These are phyloP conservation scores for Hycleus cichorii DNA, from an alignment of 1,140 invertebrate species.

Conservation along the genomic window DNA sequence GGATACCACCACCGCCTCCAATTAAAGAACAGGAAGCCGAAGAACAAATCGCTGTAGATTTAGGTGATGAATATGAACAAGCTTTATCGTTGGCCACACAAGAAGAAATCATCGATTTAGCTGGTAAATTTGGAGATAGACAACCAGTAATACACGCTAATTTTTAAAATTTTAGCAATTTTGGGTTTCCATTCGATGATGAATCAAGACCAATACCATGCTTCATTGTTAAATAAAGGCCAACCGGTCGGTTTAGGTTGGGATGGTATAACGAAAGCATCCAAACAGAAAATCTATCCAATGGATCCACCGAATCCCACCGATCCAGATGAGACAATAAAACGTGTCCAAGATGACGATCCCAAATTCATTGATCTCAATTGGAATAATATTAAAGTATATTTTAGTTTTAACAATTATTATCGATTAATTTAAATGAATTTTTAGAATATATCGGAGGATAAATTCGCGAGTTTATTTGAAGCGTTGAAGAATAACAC, in stretches of 20 bases:
- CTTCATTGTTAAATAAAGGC: slow-evolving; percentile 85
- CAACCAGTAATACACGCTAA: slow-evolving; percentile 4
- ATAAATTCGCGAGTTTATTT: slow-evolving; percentile 87
- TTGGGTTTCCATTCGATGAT: slow-evolving; percentile 99
- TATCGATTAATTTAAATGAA: background rate
- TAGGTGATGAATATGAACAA: slow-evolving; percentile 93
- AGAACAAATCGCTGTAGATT: slow-evolving; percentile 85
- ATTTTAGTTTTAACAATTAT: background rate
- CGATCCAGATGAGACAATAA: slow-evolving; percentile 85
- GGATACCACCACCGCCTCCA: slow-evolving; percentile 77
- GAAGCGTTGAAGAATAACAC: slow-evolving; percentile 84
- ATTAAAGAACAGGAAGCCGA: slow-evolving; percentile 72
- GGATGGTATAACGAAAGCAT: slow-evolving; percentile 91
- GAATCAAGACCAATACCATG: slow-evolving; percentile 99
- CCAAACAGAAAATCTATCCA: slow-evolving; percentile 83
- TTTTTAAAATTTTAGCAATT: slow-evolving; percentile 64
- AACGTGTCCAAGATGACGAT: slow-evolving; percentile 84
- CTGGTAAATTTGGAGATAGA: slow-evolving; percentile 54
- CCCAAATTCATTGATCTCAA: slow-evolving; percentile 80
- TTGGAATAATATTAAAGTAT: slow-evolving; percentile 95
- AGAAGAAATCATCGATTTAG: slow-evolving; percentile 98
- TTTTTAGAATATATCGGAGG: slow-evolving; percentile 90
- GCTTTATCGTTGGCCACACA: slow-evolving; percentile 87
- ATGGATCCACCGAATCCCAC: slow-evolving; percentile 91
- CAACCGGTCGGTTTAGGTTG: slow-evolving; percentile 79